A percentile compares a stretch with the other conserved stretches of the same genome.
Evolutionary conservation across 2,888 invertebrate genomes (phyloP).

Genomic region (Alviniconcha strummeri): DNA sequence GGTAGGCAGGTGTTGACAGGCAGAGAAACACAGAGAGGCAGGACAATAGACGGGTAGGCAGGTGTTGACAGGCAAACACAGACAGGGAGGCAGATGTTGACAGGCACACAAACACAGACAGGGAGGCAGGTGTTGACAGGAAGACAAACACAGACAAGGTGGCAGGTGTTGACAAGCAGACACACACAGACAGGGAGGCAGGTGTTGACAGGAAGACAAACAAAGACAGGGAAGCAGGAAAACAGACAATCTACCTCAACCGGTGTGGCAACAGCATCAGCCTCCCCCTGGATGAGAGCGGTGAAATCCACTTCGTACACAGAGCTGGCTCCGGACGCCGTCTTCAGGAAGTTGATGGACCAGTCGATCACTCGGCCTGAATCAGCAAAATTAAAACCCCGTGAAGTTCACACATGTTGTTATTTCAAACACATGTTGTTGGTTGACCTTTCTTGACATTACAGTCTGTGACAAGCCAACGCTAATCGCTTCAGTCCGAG

Average conservation of each 20-base stretch:
- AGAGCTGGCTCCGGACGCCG: constrained; percentile 63
- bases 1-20: no score
- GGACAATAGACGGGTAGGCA: no score
- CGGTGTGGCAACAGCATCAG: constrained; percentile 9
- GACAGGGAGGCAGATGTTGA: no score
- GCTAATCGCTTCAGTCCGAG: no score
- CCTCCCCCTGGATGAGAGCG: constrained; percentile 46
- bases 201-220: neutral
- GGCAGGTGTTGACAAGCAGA: neutral
- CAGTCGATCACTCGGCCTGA: constrained; percentile 70
- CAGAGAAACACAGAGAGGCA: no score
- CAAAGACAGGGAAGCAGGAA: neutral
- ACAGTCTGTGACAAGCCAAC: no score
- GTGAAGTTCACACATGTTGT: no score
- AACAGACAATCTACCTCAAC: neutral
- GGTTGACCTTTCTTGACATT: no score
- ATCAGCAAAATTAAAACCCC: neutral
- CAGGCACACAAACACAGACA: neutral
- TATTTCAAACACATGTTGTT: no score
- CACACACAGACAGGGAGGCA: neutral
- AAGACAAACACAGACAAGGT: neutral
- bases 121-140: no score
- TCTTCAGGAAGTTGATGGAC: constrained; percentile 68
- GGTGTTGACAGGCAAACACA: no score
- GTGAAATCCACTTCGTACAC: constrained; percentile 64